A percentile compares a stretch with the other conserved stretches of the same genome.
phyloP scores from a whole-genome alignment of 2,888 invertebrate species.

The Polymixis flavicincta region DNA sequence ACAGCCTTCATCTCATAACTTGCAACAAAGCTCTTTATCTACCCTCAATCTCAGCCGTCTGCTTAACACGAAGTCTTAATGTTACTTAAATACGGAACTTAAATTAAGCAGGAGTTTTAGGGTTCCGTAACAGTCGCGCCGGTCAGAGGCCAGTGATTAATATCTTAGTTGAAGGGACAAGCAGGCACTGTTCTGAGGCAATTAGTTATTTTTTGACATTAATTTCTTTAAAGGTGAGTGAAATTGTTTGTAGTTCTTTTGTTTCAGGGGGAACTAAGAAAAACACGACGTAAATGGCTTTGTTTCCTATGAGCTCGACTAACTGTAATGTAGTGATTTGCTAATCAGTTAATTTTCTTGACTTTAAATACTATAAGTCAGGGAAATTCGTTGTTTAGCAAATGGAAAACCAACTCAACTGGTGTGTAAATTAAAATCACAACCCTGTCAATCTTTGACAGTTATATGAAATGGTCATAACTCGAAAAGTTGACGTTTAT shows the following conservation, averaged over 20 bases:
- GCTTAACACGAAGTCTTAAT: conserved; percentile 85
- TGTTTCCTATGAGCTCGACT: neutral
- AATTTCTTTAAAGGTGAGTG: conserved; percentile 44
- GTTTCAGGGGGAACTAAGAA: neutral
- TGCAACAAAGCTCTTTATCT: conserved; percentile 75
- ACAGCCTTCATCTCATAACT: conserved; percentile 48
- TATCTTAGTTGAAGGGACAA: conserved; percentile 56
- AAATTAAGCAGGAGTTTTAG: conserved; percentile 74
- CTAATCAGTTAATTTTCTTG: too few species aligned
- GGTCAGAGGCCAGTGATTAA: conserved; percentile 61
- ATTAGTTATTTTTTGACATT: conserved; percentile 60
- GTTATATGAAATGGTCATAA: neutral
- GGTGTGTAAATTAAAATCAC: neutral
- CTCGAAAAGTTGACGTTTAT: too few species aligned
- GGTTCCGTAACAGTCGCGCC: conserved; percentile 64
- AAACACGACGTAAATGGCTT: neutral
- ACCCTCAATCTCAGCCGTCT: conserved; percentile 81
- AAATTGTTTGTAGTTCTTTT: conserved; percentile 28
- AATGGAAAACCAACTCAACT: too few species aligned
- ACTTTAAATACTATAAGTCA: too few species aligned
- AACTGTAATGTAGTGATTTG: neutral
- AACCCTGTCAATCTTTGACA: neutral
- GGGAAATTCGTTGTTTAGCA: too few species aligned
- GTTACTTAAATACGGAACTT: conserved; percentile 74
- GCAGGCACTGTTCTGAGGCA: conserved; percentile 38